Conservation (phyloP, 2,113 vertebrate species). For the mouse (Mus musculus) region GRCm39 chr12:5989001-5989500, state of each 20-base stretch:
- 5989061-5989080: background rate
- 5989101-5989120: background rate
- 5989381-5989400: background rate
- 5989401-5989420: background rate
- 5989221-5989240: rapidly evolving
- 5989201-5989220: background rate
- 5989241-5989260: background rate
- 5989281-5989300: background rate
- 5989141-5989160: background rate
- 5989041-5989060: background rate
- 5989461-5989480: background rate
- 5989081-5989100: background rate
- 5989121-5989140: background rate
- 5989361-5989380: background rate
- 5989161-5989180: background rate
- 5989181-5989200: background rate
- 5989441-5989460: background rate
- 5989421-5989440: background rate
- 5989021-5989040: background rate
- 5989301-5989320: background rate
- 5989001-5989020: background rate
- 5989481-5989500: background rate
- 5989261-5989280: background rate
- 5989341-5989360: background rate
- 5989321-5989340: background rate